phyloP scores from a whole-genome alignment of 2,113 vertebrate genomes.

The Stictonetta naevosa region DNA sequence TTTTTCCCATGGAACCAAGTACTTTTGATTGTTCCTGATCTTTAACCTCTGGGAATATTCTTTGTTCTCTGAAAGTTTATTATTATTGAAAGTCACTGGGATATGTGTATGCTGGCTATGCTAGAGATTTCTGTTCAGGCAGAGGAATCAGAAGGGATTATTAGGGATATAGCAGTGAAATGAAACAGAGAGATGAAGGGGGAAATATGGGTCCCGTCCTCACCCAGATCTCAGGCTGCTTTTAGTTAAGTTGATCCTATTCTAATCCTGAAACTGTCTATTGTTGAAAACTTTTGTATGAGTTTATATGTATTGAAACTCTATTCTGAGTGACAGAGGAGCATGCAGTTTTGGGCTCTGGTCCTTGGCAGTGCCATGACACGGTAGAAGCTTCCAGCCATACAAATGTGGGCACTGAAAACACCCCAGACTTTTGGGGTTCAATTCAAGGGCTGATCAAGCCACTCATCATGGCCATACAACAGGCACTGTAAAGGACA shows the following conservation, averaged over 20 bases:
- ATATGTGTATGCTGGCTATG: neutral
- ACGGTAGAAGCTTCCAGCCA: neutral
- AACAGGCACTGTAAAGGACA: neutral
- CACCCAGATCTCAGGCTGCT: constrained; percentile 5
- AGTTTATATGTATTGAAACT: neutral
- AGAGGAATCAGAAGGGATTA: neutral
- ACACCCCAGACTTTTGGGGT: neutral
- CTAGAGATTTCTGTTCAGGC: neutral
- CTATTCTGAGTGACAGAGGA: neutral
- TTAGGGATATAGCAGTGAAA: neutral
- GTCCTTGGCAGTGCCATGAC: neutral
- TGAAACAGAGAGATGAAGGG: neutral
- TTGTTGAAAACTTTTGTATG: neutral
- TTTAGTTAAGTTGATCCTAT: constrained; percentile 10
- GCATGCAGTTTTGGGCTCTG: neutral
- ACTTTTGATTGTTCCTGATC: constrained; percentile 26
- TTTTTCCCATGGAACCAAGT: neutral
- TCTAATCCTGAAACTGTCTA: neutral
- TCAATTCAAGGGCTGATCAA: neutral
- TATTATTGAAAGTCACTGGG: neutral
- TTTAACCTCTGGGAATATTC: neutral
- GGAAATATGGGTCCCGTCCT: neutral
- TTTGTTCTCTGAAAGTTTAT: constrained; percentile 35
- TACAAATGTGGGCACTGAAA: neutral
- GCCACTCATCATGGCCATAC: neutral